Percentiles rank a stretch among this genome's conserved stretches.
Evolutionary conservation across 2,888 invertebrate genomes (phyloP).

Genomic region (Lordiphosa fenestrarum): DNA sequence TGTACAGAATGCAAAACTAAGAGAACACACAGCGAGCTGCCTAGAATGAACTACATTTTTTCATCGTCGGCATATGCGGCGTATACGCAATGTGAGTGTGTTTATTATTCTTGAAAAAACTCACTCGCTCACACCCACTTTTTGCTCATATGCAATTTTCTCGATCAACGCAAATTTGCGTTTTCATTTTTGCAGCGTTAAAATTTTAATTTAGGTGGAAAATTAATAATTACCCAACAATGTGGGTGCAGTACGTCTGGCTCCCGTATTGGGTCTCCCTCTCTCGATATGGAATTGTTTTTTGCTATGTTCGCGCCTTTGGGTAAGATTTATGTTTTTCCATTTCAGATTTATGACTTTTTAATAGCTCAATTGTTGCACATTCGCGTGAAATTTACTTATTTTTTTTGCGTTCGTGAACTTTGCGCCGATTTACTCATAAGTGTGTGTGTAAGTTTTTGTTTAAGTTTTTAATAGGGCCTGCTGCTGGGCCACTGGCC

Average conservation of each 20-base stretch:
- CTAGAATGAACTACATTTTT: slow-evolving; percentile 45
- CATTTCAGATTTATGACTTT: slow-evolving; percentile 72
- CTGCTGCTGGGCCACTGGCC: slow-evolving; percentile 22
- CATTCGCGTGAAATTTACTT: slow-evolving; percentile 68
- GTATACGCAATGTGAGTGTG: slow-evolving; percentile 54
- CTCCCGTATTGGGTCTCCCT: slow-evolving; percentile 25
- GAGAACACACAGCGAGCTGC: slow-evolving; percentile 21
- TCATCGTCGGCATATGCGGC: slow-evolving; percentile 38
- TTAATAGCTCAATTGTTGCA: slow-evolving; percentile 71
- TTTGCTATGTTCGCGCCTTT: slow-evolving; percentile 52
- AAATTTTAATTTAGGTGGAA: slow-evolving; percentile 72
- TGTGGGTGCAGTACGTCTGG: slow-evolving; percentile 62
- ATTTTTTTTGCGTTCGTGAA: slow-evolving; percentile 50
- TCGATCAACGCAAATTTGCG: slow-evolving; percentile 57
- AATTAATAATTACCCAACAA: slow-evolving; percentile 71
- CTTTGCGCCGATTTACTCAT: slow-evolving; percentile 51
- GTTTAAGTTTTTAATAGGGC: slow-evolving; percentile 45
- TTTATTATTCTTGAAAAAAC: slow-evolving; percentile 23
- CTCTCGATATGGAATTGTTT: slow-evolving; percentile 37
- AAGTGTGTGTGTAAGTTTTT: slow-evolving; percentile 44
- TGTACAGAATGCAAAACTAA: slow-evolving; percentile 21
- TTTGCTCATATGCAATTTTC: slow-evolving; percentile 61
- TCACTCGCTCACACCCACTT: slow-evolving; percentile 26
- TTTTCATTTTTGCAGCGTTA: slow-evolving; percentile 45
- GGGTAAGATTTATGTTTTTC: slow-evolving; percentile 68